Evolutionary conservation across 2,888 invertebrate species (phyloP).

Genomic region (Eueremaeus valkanovi): DNA sequence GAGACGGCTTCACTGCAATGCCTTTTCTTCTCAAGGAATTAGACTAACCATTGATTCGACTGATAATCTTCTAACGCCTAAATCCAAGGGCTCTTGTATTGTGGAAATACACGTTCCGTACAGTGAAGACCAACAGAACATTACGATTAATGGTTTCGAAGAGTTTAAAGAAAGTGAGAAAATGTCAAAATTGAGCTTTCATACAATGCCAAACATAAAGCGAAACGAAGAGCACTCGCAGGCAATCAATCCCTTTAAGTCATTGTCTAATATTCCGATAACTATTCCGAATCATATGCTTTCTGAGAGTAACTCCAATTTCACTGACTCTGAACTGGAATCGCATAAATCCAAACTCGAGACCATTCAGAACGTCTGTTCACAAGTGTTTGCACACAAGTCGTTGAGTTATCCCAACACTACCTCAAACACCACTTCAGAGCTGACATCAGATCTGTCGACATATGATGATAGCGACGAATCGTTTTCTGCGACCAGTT

Average conservation of each 20-base stretch:
- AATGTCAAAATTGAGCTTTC: slow-evolving; percentile 42
- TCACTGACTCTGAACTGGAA: slow-evolving; percentile 18
- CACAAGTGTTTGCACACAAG: neutral
- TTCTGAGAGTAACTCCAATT: neutral
- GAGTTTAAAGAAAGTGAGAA: slow-evolving; percentile 39
- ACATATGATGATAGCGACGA: neutral
- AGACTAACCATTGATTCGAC: slow-evolving; percentile 44
- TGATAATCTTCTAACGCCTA: slow-evolving; percentile 8
- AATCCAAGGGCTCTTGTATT: slow-evolving; percentile 44
- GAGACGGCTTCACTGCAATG: slow-evolving; percentile 45
- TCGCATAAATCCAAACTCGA: slow-evolving; percentile 2
- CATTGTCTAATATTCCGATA: slow-evolving; percentile 45
- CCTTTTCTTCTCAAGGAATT: slow-evolving; percentile 45
- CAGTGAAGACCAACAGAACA: slow-evolving; percentile 16
- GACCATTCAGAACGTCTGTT: neutral
- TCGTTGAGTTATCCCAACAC: neutral
- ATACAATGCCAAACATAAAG: slow-evolving; percentile 45
- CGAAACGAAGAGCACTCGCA: slow-evolving; percentile 37
- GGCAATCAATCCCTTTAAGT: slow-evolving; percentile 44
- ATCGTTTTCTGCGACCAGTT: slow-evolving; percentile 5
- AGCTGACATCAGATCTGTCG: neutral
- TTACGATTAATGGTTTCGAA: neutral
- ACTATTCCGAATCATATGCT: slow-evolving; percentile 43
- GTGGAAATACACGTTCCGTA: slow-evolving; percentile 47
- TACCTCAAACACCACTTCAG: neutral